Evolutionary conservation across 2,113 vertebrate genomes (phyloP), one percentile per base, ranked within the genome.

Genomic region (Hippocampus abdominalis): DNA sequence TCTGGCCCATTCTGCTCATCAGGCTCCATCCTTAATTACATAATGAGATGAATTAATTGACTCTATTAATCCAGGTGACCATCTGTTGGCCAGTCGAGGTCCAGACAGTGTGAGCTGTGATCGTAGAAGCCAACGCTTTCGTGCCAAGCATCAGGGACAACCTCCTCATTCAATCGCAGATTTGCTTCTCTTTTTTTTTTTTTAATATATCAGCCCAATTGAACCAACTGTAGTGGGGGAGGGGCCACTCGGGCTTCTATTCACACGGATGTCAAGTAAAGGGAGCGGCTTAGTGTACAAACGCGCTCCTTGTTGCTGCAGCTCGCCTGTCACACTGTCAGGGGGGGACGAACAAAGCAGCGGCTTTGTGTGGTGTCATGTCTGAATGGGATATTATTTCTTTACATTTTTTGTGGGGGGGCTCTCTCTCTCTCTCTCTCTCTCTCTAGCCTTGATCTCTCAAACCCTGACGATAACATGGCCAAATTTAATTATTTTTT

Each of bases 1-100:
- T 25, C 68, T 44, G 66, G 54, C 40, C 70, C 54, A 73, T 78
- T 70, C 74, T 62, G 76, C 72, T 78, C 73, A 72, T 78, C 79
- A 67, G 72, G 68, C 67, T 80, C 80, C 66, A 74, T 79, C 83
- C 85, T 85, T 88, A 90, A 89, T 90, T 84, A 87, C 78, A 85
- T 87, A 87, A 90, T 85, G 76, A 76, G 86, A 87, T 90, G 62
- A 90, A 89, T 86, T 78, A 87, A 91, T 87, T 74, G 83, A 78
- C 70, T 88, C 77, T 73, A 89, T 89, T 85, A 89, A 89, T 86
- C 87, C 90, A 89, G 87, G 80, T 90, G 84, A 82, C 89, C 91
- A 89, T 91, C 87, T 91, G 89, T 81, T 85, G 75, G 71, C 69
- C 71, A 72, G 74, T 44, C 76, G 69, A 66, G 62, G 72, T 69